These are phyloP conservation scores for Steatocranus sp. DNA, from an alignment of 2,797 vertebrate species.

Conservation along the genomic window DNA sequence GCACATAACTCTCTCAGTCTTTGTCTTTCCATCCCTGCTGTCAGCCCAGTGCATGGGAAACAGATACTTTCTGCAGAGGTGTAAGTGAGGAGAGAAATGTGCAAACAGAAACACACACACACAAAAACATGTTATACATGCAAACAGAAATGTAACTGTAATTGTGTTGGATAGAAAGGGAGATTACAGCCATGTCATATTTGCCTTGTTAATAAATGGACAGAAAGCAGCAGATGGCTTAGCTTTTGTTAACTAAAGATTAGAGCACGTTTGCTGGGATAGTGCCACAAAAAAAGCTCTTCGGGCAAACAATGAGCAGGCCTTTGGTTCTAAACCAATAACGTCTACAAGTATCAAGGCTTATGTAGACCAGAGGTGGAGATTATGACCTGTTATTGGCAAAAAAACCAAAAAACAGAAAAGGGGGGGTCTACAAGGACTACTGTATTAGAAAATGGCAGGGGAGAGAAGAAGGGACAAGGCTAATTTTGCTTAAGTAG, in stretches of 20 bases:
- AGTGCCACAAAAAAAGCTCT: background rate
- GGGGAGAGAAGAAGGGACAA: constrained; percentile 1
- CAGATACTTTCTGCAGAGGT: background rate
- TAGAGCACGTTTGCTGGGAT: background rate
- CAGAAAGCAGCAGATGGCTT: background rate
- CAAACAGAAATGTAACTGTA: background rate
- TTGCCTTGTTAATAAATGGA: background rate
- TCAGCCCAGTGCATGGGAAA: background rate
- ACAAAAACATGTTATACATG: background rate
- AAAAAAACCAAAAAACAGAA: background rate
- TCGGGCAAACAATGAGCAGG: background rate
- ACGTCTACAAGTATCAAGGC: background rate
- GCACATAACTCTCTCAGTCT: background rate
- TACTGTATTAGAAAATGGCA: constrained; percentile 1
- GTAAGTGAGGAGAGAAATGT: background rate
- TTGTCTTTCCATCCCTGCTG: background rate
- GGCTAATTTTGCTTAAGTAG: constrained; percentile 58
- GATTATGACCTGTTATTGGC: constrained; percentile 5
- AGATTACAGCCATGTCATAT: background rate
- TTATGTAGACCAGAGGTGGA: background rate
- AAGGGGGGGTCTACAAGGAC: background rate
- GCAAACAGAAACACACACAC: background rate
- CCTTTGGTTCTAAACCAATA: constrained; percentile 13
- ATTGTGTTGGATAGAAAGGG: background rate
- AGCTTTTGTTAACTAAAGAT: background rate